Evolutionary conservation across 37 sponge, comb jelly and placozoan genomes (phyloP).

Genomic region (Agelas oroides): DNA sequence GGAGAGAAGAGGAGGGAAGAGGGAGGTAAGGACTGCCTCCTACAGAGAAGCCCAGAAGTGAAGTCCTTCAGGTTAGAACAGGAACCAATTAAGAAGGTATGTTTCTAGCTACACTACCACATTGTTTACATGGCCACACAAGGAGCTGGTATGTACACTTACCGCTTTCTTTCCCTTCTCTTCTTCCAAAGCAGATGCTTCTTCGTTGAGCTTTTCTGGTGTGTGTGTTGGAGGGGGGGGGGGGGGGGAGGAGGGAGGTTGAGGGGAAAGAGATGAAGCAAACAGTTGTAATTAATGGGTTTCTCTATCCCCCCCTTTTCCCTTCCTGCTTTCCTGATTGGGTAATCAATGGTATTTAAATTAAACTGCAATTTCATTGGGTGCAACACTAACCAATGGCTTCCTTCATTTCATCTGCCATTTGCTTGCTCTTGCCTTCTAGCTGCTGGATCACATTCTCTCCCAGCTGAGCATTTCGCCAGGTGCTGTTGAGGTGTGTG

Average conservation of each 20-base stretch:
- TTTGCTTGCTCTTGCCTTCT: constrained; percentile 82
- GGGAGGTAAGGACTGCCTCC: too few species aligned
- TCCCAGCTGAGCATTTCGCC: constrained; percentile 96
- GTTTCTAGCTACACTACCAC: too few species aligned
- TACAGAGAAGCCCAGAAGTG: too few species aligned
- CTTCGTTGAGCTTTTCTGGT: constrained; percentile 74
- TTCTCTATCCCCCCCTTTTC: too few species aligned
- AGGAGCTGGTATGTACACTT: background rate
- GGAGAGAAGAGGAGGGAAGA: background rate
- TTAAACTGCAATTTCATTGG: too few species aligned
- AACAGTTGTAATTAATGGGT: too few species aligned
- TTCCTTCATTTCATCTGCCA: constrained; percentile 81
- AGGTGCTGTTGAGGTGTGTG: constrained; percentile 70
- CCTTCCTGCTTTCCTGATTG: too few species aligned
- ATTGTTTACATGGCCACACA: background rate
- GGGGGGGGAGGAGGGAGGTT: too few species aligned
- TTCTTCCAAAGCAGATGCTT: constrained; percentile 79
- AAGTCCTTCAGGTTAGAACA: too few species aligned
- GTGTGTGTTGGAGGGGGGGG: background rate
- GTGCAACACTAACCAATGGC: constrained; percentile 74
- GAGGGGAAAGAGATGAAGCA: too few species aligned
- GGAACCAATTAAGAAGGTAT: too few species aligned
- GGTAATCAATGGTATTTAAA: too few species aligned
- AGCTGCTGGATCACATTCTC: constrained; percentile 81
- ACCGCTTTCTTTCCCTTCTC: constrained; percentile 88